Conservation (phyloP, 2,113 vertebrate species). For the Calidris pygmaea region DNA sequence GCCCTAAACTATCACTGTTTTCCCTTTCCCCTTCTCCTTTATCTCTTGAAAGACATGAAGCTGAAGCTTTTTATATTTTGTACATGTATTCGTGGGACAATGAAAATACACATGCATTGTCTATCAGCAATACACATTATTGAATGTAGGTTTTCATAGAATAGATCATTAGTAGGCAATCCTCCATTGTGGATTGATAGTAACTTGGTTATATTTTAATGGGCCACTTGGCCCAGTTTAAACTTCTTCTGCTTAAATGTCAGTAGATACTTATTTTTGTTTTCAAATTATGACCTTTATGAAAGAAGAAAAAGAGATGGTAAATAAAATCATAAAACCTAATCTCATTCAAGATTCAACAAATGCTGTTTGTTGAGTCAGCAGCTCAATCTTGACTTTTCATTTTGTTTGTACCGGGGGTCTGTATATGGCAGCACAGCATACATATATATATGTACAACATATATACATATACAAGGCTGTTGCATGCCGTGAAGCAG, state of each 20-base stretch:
- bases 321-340: conserved; percentile 37
- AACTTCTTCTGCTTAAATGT: conserved; percentile 48
- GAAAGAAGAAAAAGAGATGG: neutral
- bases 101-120: neutral
- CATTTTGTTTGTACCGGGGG: neutral
- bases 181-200: neutral
- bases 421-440: neutral
- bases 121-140: neutral
- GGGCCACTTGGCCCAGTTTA: neutral
- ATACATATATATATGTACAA: too few species aligned
- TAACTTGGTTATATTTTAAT: conserved; percentile 1
- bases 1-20: neutral
- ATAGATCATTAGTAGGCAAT: neutral
- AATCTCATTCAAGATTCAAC: conserved; percentile 16
- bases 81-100: neutral
- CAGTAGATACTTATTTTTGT: conserved; percentile 7
- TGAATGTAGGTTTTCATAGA: neutral
- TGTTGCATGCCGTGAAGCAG: neutral
- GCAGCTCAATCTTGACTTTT: neutral
- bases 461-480: too few species aligned
- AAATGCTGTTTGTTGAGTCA: neutral
- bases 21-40: neutral
- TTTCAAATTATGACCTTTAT: conserved; percentile 5
- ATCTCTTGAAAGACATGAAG: neutral
- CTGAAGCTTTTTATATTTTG: neutral